Base-by-base conservation (phyloP, 2,888 invertebrate species). In the Malthinus flaveolus region DNA sequence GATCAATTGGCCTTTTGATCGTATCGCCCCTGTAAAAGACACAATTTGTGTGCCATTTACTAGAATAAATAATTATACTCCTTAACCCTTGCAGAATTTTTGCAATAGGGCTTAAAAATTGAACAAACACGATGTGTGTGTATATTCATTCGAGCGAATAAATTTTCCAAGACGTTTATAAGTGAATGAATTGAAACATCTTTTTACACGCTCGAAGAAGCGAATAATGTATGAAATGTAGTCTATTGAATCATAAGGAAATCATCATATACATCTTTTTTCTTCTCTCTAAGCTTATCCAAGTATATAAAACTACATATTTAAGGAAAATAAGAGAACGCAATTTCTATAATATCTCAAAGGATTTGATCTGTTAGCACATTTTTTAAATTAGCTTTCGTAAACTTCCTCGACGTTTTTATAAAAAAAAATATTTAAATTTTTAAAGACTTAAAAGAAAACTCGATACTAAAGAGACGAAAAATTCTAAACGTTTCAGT, bases 121-220 rank as follows among this genome's bases (percentile, higher is more conserved):
- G n/a, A 15, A 42, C 39, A 42, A 23, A 42, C 9, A 15, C 39
- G 39, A 42, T 23, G 2, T 23, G 5, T 23, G 39, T 23, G 23
- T 23, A 42, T 42, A 42, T 15, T 42, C 39, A n/a, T 3, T 39
- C 45, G 57, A 51, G 61, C 39, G 50, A 5, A 23, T 58, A 49
- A 58, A 13, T 53, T 57, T 54, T 59, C 23, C 23, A 42, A 42
- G 15, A 62, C 58, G 59, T 63, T 65, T 63, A 50, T 62, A 53
- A 64, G 56, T 49, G 39, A 23, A 42, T 61, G 59, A 55, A 52
- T 63, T 60, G 59, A 63, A 63, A 58, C 64, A 56, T 62, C 61
- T 64, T 66, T 66, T 66, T 60, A 59, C 58, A 59, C 61, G 67
- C 64, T 63, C 54, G 55, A 59, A 54, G 53, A 55, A 61, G 58